A percentile compares a stretch with the other conserved stretches of the same genome.
These are phyloP conservation scores for Lasioglossum lativentre DNA, from an alignment of 2,888 invertebrate genomes.

Conservation along the genomic window DNA sequence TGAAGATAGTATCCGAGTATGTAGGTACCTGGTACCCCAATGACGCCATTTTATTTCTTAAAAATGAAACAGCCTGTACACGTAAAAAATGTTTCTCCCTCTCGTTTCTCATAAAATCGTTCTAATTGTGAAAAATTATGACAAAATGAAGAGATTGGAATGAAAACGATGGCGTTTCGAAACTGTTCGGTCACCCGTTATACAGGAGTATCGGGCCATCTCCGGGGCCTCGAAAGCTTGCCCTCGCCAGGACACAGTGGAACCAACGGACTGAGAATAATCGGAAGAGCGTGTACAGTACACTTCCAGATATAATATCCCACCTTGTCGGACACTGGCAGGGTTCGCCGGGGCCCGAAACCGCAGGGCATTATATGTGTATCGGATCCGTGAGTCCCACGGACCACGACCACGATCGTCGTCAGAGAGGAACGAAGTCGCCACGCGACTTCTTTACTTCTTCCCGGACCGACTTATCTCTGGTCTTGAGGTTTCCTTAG, in stretches of 20 bases:
- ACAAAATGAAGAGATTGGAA: neutral
- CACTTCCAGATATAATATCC: slow-evolving; percentile 59
- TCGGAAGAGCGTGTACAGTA: slow-evolving; percentile 68
- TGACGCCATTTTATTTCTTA: neutral
- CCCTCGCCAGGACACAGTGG: slow-evolving; percentile 51
- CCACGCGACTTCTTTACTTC: slow-evolving; percentile 16
- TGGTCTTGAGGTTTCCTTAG: slow-evolving; percentile 4
- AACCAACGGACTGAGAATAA: slow-evolving; percentile 71
- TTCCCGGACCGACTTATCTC: neutral
- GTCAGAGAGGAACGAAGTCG: slow-evolving; percentile 4
- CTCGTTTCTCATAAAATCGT: neutral
- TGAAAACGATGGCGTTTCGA: neutral
- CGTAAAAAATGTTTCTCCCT: neutral
- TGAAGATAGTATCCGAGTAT: neutral
- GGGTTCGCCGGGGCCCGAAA: slow-evolving; percentile 53
- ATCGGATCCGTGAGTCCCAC: slow-evolving; percentile 36
- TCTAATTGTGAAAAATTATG: neutral
- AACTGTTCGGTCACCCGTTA: slow-evolving; percentile 50
- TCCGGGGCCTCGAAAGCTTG: slow-evolving; percentile 44
- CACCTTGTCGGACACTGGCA: slow-evolving; percentile 38
- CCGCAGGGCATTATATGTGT: slow-evolving; percentile 51
- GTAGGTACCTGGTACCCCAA: neutral
- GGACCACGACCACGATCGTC: slow-evolving; percentile 27
- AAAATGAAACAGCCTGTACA: neutral
- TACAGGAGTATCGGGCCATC: slow-evolving; percentile 12